Evolutionary conservation across 2,797 vertebrate genomes (phyloP).

Genomic region (Rhynchonycteris naso): DNA sequence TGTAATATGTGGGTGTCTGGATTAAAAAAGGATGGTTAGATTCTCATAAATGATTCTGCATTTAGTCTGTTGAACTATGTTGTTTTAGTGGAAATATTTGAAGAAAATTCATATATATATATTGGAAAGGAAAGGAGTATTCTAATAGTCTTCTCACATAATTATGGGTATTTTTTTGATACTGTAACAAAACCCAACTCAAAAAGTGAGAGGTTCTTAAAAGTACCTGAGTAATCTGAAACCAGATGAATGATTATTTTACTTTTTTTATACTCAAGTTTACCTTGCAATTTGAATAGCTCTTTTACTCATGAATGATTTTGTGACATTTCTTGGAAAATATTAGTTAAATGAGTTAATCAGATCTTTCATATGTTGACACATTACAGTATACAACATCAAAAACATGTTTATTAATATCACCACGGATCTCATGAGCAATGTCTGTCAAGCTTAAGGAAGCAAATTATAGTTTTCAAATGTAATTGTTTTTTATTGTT

Average conservation of each 20-base stretch:
- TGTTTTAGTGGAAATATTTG: neutral
- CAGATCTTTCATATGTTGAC: neutral
- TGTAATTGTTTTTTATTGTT: neutral
- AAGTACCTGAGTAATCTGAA: neutral
- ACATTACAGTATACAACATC: neutral
- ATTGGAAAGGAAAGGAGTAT: neutral
- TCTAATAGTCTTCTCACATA: neutral
- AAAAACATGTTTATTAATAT: neutral
- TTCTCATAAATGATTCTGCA: neutral
- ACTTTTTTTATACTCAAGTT: neutral
- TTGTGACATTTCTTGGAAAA: conserved; percentile 16
- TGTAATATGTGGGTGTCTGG: neutral
- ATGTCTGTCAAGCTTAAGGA: neutral
- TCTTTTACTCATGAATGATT: neutral
- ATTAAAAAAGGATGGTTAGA: neutral
- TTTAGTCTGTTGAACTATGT: neutral
- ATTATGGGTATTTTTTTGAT: neutral
- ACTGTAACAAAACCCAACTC: neutral
- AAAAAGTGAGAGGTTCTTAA: neutral
- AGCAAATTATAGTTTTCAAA: neutral
- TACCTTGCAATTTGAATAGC: neutral
- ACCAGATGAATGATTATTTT: neutral
- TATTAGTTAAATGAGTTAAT: neutral
- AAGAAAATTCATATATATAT: neutral
- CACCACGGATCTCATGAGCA: neutral